Conservation (phyloP, 2,113 vertebrate genomes). For the Ptilonorhynchus violaceus region DNA sequence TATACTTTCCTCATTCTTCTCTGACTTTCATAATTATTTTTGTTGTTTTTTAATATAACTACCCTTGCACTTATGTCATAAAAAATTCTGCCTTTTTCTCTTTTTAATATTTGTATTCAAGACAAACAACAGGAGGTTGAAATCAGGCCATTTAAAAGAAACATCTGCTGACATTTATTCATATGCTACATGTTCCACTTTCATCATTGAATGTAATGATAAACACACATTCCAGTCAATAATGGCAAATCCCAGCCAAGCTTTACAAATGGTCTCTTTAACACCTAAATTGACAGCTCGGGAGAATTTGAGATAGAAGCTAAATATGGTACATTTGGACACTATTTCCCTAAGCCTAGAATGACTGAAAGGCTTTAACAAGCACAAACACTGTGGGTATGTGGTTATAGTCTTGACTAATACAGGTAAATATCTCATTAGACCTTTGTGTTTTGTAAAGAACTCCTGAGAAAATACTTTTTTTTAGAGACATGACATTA, state of each 20-base stretch:
- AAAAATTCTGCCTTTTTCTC: slow-evolving; percentile 79
- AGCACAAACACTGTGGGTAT: slow-evolving; percentile 73
- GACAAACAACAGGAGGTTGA: slow-evolving; percentile 87
- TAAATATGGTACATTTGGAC: slow-evolving; percentile 87
- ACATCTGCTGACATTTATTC: slow-evolving; percentile 87
- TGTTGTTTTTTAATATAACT: slow-evolving; percentile 77
- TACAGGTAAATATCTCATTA: slow-evolving; percentile 71
- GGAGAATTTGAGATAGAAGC: slow-evolving; percentile 85
- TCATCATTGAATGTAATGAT: slow-evolving; percentile 85
- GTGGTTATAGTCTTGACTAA: slow-evolving; percentile 62
- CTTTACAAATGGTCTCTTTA: slow-evolving; percentile 87
- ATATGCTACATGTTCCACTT: slow-evolving; percentile 85
- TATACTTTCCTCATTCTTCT: slow-evolving; percentile 69
- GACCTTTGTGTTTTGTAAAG: slow-evolving; percentile 54
- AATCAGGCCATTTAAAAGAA: slow-evolving; percentile 86
- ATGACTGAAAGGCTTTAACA: slow-evolving; percentile 79
- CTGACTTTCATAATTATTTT: slow-evolving; percentile 77
- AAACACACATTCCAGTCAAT: slow-evolving; percentile 87
- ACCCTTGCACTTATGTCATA: slow-evolving; percentile 84
- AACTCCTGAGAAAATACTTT: background rate
- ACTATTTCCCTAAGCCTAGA: slow-evolving; percentile 79
- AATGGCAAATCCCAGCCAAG: slow-evolving; percentile 85
- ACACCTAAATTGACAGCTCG: slow-evolving; percentile 86
- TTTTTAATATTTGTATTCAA: slow-evolving; percentile 87
- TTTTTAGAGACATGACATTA: background rate